Conservation (phyloP, 1,140 invertebrate species). For the Lasioglossum baleicum region DNA sequence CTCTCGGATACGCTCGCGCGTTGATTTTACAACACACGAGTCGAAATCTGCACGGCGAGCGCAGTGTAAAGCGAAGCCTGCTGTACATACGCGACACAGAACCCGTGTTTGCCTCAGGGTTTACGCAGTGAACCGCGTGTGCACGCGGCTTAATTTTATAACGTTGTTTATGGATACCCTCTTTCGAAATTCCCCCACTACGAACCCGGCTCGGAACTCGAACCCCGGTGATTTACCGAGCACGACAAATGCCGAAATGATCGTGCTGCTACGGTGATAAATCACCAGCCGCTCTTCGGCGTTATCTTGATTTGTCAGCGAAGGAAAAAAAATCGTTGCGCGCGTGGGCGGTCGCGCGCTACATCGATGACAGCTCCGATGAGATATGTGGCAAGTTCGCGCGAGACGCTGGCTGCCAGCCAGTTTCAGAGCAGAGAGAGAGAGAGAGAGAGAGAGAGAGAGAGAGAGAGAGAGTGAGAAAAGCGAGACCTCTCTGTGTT, state of each 20-base stretch:
- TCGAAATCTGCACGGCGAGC: conserved; percentile 5
- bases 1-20: neutral
- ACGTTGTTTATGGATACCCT: conserved; percentile 11
- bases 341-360: neutral
- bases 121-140: conserved; percentile 21
- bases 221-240: conserved; percentile 8
- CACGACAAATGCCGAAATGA: conserved; percentile 14
- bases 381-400: conserved; percentile 20
- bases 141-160: conserved; percentile 22
- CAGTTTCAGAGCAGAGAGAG: neutral
- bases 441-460: too few relatives aligned
- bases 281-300: neutral
- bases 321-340: neutral
- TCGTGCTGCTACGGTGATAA: conserved; percentile 9
- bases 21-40: conserved; percentile 26
- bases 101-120: conserved; percentile 19
- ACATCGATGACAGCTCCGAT: neutral
- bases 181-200: too few relatives aligned
- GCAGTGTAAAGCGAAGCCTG: neutral
- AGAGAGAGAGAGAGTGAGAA: too few relatives aligned
- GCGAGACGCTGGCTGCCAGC: conserved; percentile 36
- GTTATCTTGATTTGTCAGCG: conserved; percentile 23
- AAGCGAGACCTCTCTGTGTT: conserved; percentile 6
- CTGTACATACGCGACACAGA: neutral
- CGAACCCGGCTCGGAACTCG: too few relatives aligned